These are phyloP conservation scores for Paralichthys olivaceus DNA, from an alignment of 2,113 vertebrate genomes.

Conservation along the genomic window DNA sequence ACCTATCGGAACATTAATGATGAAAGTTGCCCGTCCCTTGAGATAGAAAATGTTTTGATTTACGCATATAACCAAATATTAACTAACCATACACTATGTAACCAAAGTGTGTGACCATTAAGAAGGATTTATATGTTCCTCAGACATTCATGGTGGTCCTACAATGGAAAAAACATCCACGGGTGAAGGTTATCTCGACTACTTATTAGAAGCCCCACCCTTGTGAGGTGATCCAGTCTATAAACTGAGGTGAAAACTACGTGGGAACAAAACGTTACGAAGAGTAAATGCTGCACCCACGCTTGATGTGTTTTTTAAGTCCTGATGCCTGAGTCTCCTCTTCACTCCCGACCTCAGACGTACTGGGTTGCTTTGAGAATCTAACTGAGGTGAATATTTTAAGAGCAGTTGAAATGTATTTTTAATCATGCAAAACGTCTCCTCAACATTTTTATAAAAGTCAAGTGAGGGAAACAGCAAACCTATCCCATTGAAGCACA, in stretches of 20 bases:
- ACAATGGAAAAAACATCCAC: neutral
- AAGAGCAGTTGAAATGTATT: conserved; percentile 3
- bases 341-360: neutral
- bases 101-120: neutral
- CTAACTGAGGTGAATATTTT: neutral
- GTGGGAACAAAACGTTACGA: neutral
- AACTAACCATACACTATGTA: no score
- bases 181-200: neutral
- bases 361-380: neutral
- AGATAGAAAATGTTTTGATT: neutral
- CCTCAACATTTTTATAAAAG: neutral
- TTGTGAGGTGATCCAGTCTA: neutral
- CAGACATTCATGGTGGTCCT: neutral
- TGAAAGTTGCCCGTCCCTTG: no score
- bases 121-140: no score
- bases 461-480: conserved; percentile 1
- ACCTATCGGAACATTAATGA: no score
- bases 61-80: neutral
- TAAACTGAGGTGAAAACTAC: neutral
- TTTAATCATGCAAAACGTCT: conserved; percentile 12
- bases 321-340: neutral
- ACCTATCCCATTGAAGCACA: neutral
- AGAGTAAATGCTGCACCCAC: neutral
- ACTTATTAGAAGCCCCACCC: neutral
- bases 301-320: neutral